Conservation (phyloP, 2,888 invertebrate genomes). For the Alcis repandata region DNA sequence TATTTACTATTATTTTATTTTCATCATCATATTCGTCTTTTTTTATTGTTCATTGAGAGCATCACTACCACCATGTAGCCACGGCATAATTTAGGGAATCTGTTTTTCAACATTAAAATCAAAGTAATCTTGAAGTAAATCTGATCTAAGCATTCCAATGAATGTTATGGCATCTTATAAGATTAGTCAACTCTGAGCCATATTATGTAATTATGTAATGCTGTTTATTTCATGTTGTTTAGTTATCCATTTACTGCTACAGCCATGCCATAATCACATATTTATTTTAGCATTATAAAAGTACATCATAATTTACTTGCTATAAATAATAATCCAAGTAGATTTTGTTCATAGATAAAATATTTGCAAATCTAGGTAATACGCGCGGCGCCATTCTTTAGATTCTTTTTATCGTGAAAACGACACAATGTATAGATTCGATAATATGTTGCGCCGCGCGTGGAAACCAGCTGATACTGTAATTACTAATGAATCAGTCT, state of each 20-base stretch:
- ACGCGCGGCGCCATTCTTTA: too few relatives aligned
- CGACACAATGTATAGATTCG: background rate
- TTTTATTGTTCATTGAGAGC: conserved; percentile 19
- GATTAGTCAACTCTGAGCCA: background rate
- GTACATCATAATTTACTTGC: background rate
- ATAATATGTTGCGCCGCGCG: background rate
- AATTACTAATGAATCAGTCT: background rate
- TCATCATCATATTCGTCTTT: conserved; percentile 30
- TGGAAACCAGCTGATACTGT: background rate
- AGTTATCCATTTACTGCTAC: background rate
- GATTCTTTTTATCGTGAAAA: background rate
- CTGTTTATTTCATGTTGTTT: background rate
- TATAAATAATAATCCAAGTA: background rate
- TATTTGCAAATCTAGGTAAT: too few relatives aligned
- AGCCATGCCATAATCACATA: conserved; percentile 5
- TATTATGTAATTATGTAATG: background rate
- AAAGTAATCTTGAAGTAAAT: background rate
- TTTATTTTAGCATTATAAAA: background rate
- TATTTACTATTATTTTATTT: conserved; percentile 45
- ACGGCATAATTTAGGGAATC: background rate
- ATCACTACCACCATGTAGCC: background rate
- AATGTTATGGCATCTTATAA: background rate
- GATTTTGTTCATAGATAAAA: background rate
- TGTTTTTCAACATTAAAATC: background rate
- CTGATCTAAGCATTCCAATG: background rate